Conservation (phyloP, 2,888 invertebrate genomes). For the Luffia ferchaultella region DNA sequence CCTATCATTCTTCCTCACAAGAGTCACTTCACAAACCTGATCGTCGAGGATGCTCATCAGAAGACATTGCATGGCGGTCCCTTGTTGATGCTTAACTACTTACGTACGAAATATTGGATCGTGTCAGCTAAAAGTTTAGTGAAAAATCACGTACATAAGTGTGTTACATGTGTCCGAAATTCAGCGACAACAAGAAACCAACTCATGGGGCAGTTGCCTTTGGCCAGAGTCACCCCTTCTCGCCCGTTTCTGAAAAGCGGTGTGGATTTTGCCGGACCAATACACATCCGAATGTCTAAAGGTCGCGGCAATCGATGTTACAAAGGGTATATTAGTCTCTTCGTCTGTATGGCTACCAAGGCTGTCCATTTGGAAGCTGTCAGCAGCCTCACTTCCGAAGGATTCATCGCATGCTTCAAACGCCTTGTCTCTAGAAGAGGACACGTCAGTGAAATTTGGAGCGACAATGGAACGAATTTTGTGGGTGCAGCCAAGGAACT, state of each 20-base stretch:
- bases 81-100: too few species aligned
- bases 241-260: conserved; percentile 13
- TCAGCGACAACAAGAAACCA: conserved; percentile 5
- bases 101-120: too few species aligned
- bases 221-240: conserved; percentile 9
- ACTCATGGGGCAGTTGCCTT: conserved; percentile 16
- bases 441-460: conserved; percentile 15
- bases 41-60: too few species aligned
- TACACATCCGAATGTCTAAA: conserved; percentile 12
- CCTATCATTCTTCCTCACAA: too few species aligned
- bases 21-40: too few species aligned
- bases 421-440: conserved; percentile 17
- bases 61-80: too few species aligned
- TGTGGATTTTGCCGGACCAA: conserved; percentile 16
- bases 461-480: conserved; percentile 13
- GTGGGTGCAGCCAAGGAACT: not conserved
- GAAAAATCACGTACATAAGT: conserved; percentile 2
- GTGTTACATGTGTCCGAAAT: conserved; percentile 12
- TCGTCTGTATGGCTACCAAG: conserved; percentile 16
- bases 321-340: conserved; percentile 13
- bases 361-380: conserved; percentile 17
- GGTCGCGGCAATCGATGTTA: conserved; percentile 13
- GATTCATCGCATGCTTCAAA: conserved; percentile 16
- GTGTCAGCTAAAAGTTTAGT: not conserved
- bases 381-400: too few species aligned